phyloP scores from a whole-genome alignment of 1,140 invertebrate genomes.

The Drosophila tristis region DNA sequence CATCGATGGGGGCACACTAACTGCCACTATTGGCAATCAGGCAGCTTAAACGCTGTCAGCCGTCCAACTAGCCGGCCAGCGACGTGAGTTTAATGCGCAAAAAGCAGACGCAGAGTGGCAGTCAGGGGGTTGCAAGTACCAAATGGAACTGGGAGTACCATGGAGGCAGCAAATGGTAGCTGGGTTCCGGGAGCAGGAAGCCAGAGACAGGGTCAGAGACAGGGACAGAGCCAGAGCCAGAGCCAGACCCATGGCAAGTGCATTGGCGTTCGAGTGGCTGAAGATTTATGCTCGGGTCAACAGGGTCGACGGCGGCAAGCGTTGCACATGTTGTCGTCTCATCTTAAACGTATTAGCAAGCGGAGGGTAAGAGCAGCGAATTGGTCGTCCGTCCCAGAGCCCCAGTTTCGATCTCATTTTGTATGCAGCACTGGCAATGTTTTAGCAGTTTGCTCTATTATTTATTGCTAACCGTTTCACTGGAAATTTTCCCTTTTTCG shows the following conservation, averaged over 20 bases:
- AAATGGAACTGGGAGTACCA: constrained; percentile 16
- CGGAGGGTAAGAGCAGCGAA: constrained; percentile 22
- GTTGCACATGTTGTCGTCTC: constrained; percentile 80
- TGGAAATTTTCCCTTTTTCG: constrained; percentile 5
- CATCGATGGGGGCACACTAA: constrained; percentile 42
- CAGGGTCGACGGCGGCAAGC: constrained; percentile 66
- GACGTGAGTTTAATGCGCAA: constrained; percentile 74
- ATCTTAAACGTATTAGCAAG: constrained; percentile 81
- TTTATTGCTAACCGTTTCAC: constrained; percentile 74
- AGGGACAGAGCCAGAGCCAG: background rate
- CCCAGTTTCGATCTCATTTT: constrained; percentile 51
- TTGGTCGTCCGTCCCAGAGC: background rate
- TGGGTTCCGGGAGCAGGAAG: background rate
- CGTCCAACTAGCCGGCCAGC: constrained; percentile 35
- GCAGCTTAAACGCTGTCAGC: constrained; percentile 44
- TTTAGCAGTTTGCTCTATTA: constrained; percentile 80
- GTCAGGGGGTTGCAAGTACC: background rate
- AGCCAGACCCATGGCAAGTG: constrained; percentile 21
- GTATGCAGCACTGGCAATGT: constrained; percentile 74
- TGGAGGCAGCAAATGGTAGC: background rate
- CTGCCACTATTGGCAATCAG: constrained; percentile 62
- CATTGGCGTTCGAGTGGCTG: constrained; percentile 68
- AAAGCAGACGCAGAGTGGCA: constrained; percentile 44
- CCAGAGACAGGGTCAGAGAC: background rate
- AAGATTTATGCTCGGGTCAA: constrained; percentile 76